A percentile compares a stretch with the other conserved stretches of the same genome.
phyloP scores from a whole-genome alignment of 53 echinoderm and acorn worm species.

The Apostichopus leukothele region DNA sequence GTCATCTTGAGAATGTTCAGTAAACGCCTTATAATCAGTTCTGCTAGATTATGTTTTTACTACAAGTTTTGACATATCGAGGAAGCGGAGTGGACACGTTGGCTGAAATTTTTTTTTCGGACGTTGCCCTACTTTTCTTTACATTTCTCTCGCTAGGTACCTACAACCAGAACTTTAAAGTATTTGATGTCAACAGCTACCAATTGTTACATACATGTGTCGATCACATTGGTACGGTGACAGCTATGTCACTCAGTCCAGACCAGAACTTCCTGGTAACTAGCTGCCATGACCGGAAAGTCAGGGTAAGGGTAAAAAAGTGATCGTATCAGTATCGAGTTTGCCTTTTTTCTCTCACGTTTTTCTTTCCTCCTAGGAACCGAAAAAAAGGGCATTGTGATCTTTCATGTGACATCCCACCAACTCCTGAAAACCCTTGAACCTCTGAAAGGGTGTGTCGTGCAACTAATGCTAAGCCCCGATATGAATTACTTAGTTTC shows the following conservation, averaged over 20 bases:
- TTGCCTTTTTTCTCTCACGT: not conserved
- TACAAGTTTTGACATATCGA: too few species aligned
- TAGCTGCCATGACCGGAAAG: constrained; percentile 58
- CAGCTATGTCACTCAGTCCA: constrained; percentile 50
- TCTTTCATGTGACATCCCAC: constrained; percentile 74
- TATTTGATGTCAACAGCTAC: constrained; percentile 56
- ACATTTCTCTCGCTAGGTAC: constrained; percentile 52
- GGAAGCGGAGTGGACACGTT: too few species aligned
- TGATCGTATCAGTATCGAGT: not conserved
- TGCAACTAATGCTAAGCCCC: constrained; percentile 72
- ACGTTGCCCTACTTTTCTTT: too few species aligned
- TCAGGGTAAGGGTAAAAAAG: constrained; percentile 54
- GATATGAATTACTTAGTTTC: constrained; percentile 79
- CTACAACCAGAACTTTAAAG: constrained; percentile 68
- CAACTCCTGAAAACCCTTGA: constrained; percentile 69
- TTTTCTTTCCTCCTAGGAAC: constrained; percentile 66
- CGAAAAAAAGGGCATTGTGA: constrained; percentile 77
- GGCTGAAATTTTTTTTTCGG: too few species aligned
- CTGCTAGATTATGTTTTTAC: too few species aligned
- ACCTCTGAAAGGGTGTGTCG: constrained; percentile 87
- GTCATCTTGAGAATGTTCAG: too few species aligned
- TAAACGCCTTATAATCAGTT: too few species aligned
- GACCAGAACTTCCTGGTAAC: constrained; percentile 55
- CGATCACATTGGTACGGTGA: constrained; percentile 65
- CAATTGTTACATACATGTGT: constrained; percentile 24